These are phyloP conservation scores for Palythoa grandiflora DNA, from an alignment of 92 coral and sea anemone genomes.

Conservation along the genomic window DNA sequence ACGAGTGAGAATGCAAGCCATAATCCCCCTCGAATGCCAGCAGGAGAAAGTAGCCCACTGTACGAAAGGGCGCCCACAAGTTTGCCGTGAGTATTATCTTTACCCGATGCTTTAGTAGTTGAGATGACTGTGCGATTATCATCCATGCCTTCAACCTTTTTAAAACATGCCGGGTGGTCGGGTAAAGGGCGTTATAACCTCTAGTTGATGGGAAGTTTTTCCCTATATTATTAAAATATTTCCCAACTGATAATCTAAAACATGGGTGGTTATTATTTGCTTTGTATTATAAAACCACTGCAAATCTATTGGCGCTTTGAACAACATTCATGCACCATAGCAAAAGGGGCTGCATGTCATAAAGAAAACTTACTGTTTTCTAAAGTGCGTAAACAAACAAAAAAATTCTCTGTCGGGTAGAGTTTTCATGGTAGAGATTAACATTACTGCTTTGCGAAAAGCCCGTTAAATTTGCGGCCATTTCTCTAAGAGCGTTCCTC, in stretches of 20 bases:
- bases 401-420: too few relatives aligned
- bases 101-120: background rate
- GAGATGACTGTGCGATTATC: background rate
- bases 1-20: background rate
- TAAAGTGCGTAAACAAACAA: too few relatives aligned
- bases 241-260: too few relatives aligned
- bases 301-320: too few relatives aligned
- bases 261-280: background rate
- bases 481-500: too few relatives aligned
- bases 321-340: too few relatives aligned
- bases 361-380: too few relatives aligned
- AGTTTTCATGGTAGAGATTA: too few relatives aligned
- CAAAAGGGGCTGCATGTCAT: background rate
- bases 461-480: too few relatives aligned
- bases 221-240: too few relatives aligned
- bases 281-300: background rate
- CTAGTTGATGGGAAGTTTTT: too few relatives aligned
- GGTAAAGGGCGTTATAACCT: background rate
- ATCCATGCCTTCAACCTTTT: background rate
- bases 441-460: too few relatives aligned
- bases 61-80: conserved; percentile 24
- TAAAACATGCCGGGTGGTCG: background rate
- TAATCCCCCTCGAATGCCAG: background rate
- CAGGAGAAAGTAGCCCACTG: background rate
- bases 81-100: conserved; percentile 22